Evolutionary conservation across 2,113 vertebrate species (phyloP).

Genomic region (Acanthochromis polyacanthus): DNA sequence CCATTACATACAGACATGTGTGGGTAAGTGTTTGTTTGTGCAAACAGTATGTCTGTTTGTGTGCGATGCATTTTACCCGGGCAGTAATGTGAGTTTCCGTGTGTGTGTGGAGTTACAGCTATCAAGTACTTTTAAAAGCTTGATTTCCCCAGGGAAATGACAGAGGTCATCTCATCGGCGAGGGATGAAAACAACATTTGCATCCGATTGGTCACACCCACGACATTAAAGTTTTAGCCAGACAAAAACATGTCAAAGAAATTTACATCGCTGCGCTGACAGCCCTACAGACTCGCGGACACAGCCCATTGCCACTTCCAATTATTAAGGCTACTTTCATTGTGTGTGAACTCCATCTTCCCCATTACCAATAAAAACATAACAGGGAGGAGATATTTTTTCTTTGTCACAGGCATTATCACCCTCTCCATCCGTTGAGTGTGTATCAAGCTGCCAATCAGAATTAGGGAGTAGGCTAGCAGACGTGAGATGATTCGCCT

Average conservation of each 20-base stretch:
- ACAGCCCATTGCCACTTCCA: constrained; percentile 86
- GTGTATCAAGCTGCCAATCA: constrained; percentile 87
- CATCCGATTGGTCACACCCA: constrained; percentile 97
- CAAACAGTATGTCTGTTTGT: constrained; percentile 39
- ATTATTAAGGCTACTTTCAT: constrained; percentile 92
- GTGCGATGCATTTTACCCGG: constrained; percentile 14
- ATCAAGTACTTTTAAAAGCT: constrained; percentile 91
- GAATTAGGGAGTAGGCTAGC: constrained; percentile 82
- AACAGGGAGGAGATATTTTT: constrained; percentile 84
- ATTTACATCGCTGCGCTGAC: constrained; percentile 95
- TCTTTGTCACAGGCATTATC: constrained; percentile 86
- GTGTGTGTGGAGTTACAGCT: constrained; percentile 75
- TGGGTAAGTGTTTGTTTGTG: constrained; percentile 42
- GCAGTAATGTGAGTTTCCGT: constrained; percentile 8
- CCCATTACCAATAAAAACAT: constrained; percentile 92
- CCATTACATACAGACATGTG: constrained; percentile 29
- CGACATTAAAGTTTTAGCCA: constrained; percentile 97
- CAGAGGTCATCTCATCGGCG: constrained; percentile 94
- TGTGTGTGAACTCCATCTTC: constrained; percentile 86
- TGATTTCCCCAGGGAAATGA: constrained; percentile 92
- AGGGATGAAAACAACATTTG: constrained; percentile 98
- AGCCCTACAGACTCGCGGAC: constrained; percentile 88
- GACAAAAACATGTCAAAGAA: constrained; percentile 98
- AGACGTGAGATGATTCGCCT: constrained; percentile 83
- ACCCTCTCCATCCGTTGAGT: constrained; percentile 80